Conservation (phyloP, 2,888 invertebrate genomes). For the Esperia sulphurella region DNA sequence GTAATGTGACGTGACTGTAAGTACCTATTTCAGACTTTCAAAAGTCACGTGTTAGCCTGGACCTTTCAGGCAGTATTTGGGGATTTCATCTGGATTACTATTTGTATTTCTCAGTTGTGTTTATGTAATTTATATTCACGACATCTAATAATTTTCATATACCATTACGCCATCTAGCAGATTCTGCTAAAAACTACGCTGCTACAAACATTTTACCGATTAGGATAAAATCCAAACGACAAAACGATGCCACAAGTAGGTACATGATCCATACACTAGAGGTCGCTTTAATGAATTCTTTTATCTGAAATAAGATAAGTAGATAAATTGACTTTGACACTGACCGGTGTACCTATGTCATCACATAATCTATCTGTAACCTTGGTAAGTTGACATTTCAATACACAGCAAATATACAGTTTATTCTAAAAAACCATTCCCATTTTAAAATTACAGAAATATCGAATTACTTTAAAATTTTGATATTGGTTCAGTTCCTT, state of each 20-base stretch:
- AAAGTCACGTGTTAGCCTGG: too few relatives aligned
- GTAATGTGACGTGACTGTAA: too few relatives aligned
- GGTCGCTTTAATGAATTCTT: constrained; percentile 21
- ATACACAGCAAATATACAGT: background rate
- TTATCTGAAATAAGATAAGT: constrained; percentile 3
- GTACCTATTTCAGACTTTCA: too few relatives aligned
- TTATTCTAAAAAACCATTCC: background rate
- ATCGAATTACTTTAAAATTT: too few relatives aligned
- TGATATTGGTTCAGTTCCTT: too few relatives aligned
- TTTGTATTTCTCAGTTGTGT: too few relatives aligned
- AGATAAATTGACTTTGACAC: background rate
- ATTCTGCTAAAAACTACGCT: background rate
- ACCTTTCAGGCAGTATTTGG: too few relatives aligned
- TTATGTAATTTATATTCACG: too few relatives aligned
- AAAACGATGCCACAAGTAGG: constrained; percentile 19
- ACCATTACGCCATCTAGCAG: constrained; percentile 1
- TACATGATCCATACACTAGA: constrained; percentile 21
- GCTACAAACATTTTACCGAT: background rate
- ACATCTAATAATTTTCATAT: too few relatives aligned
- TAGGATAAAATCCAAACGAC: background rate
- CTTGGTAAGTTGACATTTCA: constrained; percentile 19
- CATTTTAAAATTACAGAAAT: background rate
- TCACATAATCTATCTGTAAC: constrained; percentile 32
- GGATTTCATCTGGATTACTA: too few relatives aligned
- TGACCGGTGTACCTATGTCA: constrained; percentile 1